Base-by-base conservation (phyloP, 2,888 invertebrate genomes). In the Pristionchus exspectatus region DNA sequence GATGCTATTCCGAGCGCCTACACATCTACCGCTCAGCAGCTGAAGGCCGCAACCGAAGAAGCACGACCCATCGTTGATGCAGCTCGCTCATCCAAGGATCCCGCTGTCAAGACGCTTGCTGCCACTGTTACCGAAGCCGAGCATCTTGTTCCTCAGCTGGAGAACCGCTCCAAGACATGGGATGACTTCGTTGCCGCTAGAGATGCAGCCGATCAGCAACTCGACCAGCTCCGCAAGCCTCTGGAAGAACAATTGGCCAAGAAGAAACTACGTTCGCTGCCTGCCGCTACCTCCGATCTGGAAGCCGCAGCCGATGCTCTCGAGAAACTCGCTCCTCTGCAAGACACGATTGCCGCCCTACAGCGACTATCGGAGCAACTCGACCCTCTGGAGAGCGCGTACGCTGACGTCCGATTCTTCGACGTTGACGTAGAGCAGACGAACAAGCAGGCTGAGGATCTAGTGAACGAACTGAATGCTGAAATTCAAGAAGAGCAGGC, bases 371-470 rank as follows among this genome's bases (percentile, higher is more conserved):
- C 87, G 50, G 87, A 87, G 50, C 87, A 81, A 38, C 74, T 90
- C 54, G 74, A 91, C 54, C 93, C 93, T 87, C 91, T 93, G 59
- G 94, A 92, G 81, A 91, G 90, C 59, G 92, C 90, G 30, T 90
- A 91, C 81, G 92, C 93, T 54, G 94, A 94, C 30, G 91, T 92
- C 21, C 92, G 94, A 72, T 94, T 93, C 91, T 90, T 92, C 88
- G 93, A 94, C 77, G 92, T 92, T 16, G 93, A 94, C 69, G 90
- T 92, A 77, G 93, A 94, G 81, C 92, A 94, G 88, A 91, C 91
- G 69, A 91, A 91, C 74, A 90, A 92, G 56, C 92, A 93, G 63
- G 92, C 90, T 87, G 93, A 92, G 69, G 92, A 93, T 81, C 90
- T 91, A 24, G 90, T 92, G 59, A 90, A 88, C 81, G 92, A 91